Evolutionary conservation across 2,888 invertebrate species (phyloP), one percentile per base, ranked within the genome.

Genomic region (Tenthredo scrophulariae): DNA sequence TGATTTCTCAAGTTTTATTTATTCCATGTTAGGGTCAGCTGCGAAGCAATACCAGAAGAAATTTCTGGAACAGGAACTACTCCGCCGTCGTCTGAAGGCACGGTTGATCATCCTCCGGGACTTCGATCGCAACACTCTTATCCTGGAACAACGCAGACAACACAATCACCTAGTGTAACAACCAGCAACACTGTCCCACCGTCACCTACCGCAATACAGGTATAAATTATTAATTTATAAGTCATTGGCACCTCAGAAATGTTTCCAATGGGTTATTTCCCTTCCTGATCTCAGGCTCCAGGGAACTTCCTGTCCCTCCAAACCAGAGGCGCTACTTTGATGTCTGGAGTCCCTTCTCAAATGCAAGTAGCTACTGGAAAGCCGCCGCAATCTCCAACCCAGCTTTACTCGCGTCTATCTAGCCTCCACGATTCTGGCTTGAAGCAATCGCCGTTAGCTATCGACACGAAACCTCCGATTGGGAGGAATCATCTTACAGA

Each of bases 41-140:
- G 97, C 93, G 98, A 98, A 94, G 97, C 98, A 85, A 98, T 98
- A 91, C 98, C 98, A 13, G 98, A 98, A 94, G 98, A 98, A 95
- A 97, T 97, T 91, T 95, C 95, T 40, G 96, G 96, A 9, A 93
- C 93, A 95, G 97, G 94, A 72, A 96, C 96, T 13, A 97, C 97
- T 33, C 97, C 97, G 43, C 97, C 96, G 7, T 94, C 94, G 15
- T 94, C 93, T 54, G 94, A 94, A 72, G 91, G 93, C 86, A 86
- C 91, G 15, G 90, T 92, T 15, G 93, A 93, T 85, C 94, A 94
- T 90, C 94, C 94, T 1, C 89, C 92, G 0, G 91, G 94, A n/a
- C 88, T 94, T 43, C 93, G 94, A 80, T 94, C 94, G 75, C 94
- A 94, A 88, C 94, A 94, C 80, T 92, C 92, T 87, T 95, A 94